Base-by-base conservation (phyloP, 2,113 vertebrate species). In the Telmatochromis sp. region DNA sequence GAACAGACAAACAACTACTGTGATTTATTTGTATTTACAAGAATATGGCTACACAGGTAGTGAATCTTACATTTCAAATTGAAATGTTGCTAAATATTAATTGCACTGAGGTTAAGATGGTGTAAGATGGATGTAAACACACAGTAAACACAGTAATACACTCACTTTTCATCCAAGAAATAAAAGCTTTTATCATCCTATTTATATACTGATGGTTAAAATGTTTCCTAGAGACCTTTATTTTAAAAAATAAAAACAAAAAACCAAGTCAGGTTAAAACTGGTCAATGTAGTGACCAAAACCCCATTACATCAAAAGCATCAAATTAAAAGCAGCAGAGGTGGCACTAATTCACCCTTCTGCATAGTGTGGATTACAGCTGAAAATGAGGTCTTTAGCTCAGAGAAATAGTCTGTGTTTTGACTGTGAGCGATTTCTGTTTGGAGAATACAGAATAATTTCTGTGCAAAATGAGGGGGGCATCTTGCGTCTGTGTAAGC, bases 401-500 rank as follows among this genome's bases (percentile, higher is more conserved):
- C 51, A 35, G 19, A 85, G 75, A 83, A 75, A 89, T 49, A 19
- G 57, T 78, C n/a, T 84, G 53, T 58, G 80, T 83, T 90, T 88
- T 84, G 78, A 85, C 82, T 90, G 53, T 75, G 63, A 78, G 17
- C 21, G 31, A 82, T 86, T 82, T 87, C 54, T 70, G 63, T 92
- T 90, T 86, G 23, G 63, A 89, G 47, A 65, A 40, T 35, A 86
- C 35, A 54, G 42, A 91, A 87, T 86, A 33, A 83, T 92, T 89
- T 90, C 65, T 81, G 28, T 58, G 51, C 51, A 81, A 85, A 91
- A 91, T 49, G 28, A 87, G 19, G 11, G 63, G 65, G 90, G 83
- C 86, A 92, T 89, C 75, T 88, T 86, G 57, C 55, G 68, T 83
- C 53, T 93, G 42, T 92, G 85, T 88, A 88, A 90, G 87, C 81